phyloP scores from a whole-genome alignment of 2,888 invertebrate genomes.

The Perithous albicinctus region DNA sequence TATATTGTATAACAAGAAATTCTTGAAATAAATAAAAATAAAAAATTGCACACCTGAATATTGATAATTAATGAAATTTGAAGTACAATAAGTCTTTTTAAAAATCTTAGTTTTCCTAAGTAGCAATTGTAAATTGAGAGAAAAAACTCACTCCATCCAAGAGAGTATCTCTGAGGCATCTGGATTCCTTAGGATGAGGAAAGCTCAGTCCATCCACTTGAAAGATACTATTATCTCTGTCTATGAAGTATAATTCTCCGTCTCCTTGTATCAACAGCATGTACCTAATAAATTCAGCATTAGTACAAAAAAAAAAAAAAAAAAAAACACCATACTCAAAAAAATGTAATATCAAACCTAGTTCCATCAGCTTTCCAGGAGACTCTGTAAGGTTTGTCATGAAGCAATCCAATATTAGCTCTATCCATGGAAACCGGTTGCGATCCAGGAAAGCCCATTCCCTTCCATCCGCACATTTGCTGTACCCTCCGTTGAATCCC shows the following conservation, averaged over 20 bases:
- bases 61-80: too few relatives aligned
- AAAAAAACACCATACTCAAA: conserved; percentile 17
- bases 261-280: conserved; percentile 97
- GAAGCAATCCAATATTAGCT: conserved; percentile 91
- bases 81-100: too few relatives aligned
- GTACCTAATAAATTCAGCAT: conserved; percentile 87
- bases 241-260: conserved; percentile 95
- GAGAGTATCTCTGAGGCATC: conserved; percentile 92
- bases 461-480: conserved; percentile 92
- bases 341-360: conserved; percentile 86
- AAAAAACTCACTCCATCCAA: conserved; percentile 94
- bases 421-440: conserved; percentile 99
- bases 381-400: conserved; percentile 95
- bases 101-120: too few relatives aligned
- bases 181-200: conserved; percentile 90
- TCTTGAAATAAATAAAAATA: too few relatives aligned
- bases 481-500: conserved; percentile 92
- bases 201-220: conserved; percentile 93
- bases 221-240: conserved; percentile 97
- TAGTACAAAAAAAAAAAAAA: background rate
- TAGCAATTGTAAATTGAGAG: background rate
- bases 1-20: too few relatives aligned
- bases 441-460: conserved; percentile 95
- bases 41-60: too few relatives aligned
- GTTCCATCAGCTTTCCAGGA: conserved; percentile 99